Conservation (phyloP, 2,797 vertebrate species). For the Oryzias dopingdopingensis region DNA sequence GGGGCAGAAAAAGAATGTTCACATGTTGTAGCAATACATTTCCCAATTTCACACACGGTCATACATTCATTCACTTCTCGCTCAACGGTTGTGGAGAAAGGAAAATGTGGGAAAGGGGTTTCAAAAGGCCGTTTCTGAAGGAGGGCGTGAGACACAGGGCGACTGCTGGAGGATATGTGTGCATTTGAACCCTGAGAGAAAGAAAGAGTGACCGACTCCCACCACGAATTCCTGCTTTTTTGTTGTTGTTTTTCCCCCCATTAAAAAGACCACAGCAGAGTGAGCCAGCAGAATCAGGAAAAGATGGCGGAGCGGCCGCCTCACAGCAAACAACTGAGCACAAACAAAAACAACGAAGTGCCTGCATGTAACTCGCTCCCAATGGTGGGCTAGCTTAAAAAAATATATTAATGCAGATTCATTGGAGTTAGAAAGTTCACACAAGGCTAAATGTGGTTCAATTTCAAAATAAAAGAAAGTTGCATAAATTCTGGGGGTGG, state of each 20-base stretch:
- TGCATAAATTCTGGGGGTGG: slow-evolving; percentile 41
- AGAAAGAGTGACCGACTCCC: slow-evolving; percentile 77
- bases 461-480: slow-evolving; percentile 31
- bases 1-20: slow-evolving; percentile 63
- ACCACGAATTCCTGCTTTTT: slow-evolving; percentile 53
- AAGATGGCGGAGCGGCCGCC: slow-evolving; percentile 25
- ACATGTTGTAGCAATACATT: slow-evolving; percentile 98
- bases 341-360: slow-evolving; percentile 12
- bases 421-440: slow-evolving; percentile 8
- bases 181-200: slow-evolving; percentile 84
- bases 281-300: slow-evolving; percentile 31
- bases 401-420: no score
- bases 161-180: slow-evolving; percentile 77
- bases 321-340: slow-evolving; percentile 46
- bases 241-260: slow-evolving; percentile 22
- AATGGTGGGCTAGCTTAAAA: slow-evolving; percentile 4
- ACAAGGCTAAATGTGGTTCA: slow-evolving; percentile 37
- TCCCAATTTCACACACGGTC: slow-evolving; percentile 83
- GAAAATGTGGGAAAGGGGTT: slow-evolving; percentile 1
- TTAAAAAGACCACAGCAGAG: slow-evolving; percentile 57
- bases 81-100: slow-evolving; percentile 71
- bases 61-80: slow-evolving; percentile 76
- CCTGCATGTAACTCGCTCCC: slow-evolving; percentile 22
- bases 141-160: slow-evolving; percentile 48
- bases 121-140: slow-evolving; percentile 42